These are phyloP conservation scores for Sisyra terminalis DNA, from an alignment of 2,888 invertebrate species.

Conservation along the genomic window DNA sequence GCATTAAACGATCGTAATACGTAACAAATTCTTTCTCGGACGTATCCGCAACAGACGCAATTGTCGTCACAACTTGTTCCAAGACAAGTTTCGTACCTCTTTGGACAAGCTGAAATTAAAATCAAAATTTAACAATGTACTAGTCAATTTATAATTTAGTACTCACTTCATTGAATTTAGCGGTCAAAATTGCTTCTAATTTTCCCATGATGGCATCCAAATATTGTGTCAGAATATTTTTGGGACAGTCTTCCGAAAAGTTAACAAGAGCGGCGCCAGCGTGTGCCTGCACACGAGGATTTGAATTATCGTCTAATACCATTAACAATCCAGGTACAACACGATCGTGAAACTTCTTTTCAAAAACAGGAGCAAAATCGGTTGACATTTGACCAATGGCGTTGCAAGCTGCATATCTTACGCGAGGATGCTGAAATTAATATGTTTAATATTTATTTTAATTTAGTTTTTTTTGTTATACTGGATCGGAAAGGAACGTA, in stretches of 20 bases:
- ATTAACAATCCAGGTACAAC: slow-evolving; percentile 83
- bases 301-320: slow-evolving; percentile 76
- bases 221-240: slow-evolving; percentile 79
- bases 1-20: slow-evolving; percentile 88
- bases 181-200: slow-evolving; percentile 73
- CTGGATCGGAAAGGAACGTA: slow-evolving; percentile 68
- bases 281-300: slow-evolving; percentile 86
- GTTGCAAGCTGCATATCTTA: slow-evolving; percentile 95
- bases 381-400: slow-evolving; percentile 98
- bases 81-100: slow-evolving; percentile 90
- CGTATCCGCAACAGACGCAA: slow-evolving; percentile 96
- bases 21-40: slow-evolving; percentile 89
- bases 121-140: too few relatives aligned
- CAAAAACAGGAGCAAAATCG: slow-evolving; percentile 92
- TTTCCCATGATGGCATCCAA: slow-evolving; percentile 83
- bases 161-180: slow-evolving; percentile 78
- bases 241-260: slow-evolving; percentile 98
- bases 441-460: not conserved
- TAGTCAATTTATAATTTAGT: not conserved
- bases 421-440: slow-evolving; percentile 59
- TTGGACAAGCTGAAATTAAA: slow-evolving; percentile 50
- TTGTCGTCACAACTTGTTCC: slow-evolving; percentile 97
- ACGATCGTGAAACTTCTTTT: slow-evolving; percentile 94
- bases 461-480: slow-evolving; percentile 26
- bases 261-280: slow-evolving; percentile 93